Evolutionary conservation across 1,140 invertebrate species (phyloP).

Genomic region (Drosophila grimshawi): DNA sequence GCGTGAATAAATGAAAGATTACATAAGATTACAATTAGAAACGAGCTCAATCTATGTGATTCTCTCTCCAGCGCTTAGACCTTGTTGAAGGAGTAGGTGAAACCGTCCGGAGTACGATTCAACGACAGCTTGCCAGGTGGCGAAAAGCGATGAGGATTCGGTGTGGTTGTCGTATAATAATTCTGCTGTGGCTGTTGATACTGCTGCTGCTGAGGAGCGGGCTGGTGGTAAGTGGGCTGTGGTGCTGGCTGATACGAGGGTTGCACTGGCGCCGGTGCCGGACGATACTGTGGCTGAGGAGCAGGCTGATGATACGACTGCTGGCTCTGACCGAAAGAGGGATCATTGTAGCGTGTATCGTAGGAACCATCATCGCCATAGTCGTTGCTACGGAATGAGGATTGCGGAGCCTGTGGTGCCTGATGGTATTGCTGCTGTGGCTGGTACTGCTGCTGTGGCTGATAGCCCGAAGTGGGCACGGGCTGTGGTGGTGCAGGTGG

Average conservation of each 20-base stretch:
- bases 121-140: constrained; percentile 92
- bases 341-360: constrained; percentile 83
- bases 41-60: constrained; percentile 66
- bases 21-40: constrained; percentile 49
- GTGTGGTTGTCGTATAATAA: constrained; percentile 87
- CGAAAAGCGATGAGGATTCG: constrained; percentile 89
- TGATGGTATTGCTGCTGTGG: constrained; percentile 79
- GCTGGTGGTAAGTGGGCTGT: constrained; percentile 83
- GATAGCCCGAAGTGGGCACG: constrained; percentile 85
- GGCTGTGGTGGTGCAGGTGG: constrained; percentile 87
- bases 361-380: constrained; percentile 87
- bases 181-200: constrained; percentile 81
- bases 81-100: constrained; percentile 92
- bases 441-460: constrained; percentile 84
- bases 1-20: constrained; percentile 28
- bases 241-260: constrained; percentile 84
- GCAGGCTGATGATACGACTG: constrained; percentile 76
- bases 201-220: constrained; percentile 83
- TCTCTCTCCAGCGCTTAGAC: constrained; percentile 67
- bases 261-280: constrained; percentile 71
- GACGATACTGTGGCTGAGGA: constrained; percentile 81
- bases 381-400: constrained; percentile 84
- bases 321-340: constrained; percentile 76
- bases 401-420: constrained; percentile 60
- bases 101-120: constrained; percentile 93